These are phyloP conservation scores for Strix aluco DNA, from an alignment of 2,113 vertebrate species.

Conservation along the genomic window DNA sequence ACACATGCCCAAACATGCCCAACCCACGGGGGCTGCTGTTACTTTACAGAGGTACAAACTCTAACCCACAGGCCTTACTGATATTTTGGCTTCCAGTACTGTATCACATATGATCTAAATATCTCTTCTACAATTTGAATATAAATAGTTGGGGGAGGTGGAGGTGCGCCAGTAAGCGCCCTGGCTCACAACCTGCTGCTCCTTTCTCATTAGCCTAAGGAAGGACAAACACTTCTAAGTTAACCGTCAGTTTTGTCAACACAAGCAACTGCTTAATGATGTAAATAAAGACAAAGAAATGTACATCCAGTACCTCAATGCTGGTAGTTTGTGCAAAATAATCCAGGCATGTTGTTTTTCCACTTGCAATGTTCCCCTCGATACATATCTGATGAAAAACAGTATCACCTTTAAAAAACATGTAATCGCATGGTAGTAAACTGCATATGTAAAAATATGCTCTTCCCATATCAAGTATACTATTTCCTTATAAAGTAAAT, in stretches of 20 bases:
- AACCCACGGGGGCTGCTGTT: rapidly evolving
- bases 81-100: background rate
- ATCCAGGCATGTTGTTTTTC: constrained; percentile 93
- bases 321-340: constrained; percentile 84
- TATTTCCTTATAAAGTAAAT: background rate
- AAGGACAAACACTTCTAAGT: background rate
- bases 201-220: background rate
- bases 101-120: rapidly evolving
- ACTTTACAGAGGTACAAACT: background rate
- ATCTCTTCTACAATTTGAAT: background rate
- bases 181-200: background rate
- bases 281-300: background rate
- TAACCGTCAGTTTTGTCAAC: background rate
- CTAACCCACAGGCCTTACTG: background rate
- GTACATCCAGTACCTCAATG: constrained; percentile 80
- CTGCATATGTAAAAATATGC: rapidly evolving
- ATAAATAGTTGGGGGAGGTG: too few species aligned
- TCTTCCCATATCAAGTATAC: background rate
- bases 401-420: background rate
- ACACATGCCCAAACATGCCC: background rate
- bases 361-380: constrained; percentile 95
- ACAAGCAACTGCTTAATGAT: background rate
- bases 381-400: constrained; percentile 84
- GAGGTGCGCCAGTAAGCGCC: background rate
- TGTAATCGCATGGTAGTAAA: background rate